Evolutionary conservation across 2,113 vertebrate species (phyloP), one percentile per base, ranked within the genome.

Genomic region (Lagopus leucura): DNA sequence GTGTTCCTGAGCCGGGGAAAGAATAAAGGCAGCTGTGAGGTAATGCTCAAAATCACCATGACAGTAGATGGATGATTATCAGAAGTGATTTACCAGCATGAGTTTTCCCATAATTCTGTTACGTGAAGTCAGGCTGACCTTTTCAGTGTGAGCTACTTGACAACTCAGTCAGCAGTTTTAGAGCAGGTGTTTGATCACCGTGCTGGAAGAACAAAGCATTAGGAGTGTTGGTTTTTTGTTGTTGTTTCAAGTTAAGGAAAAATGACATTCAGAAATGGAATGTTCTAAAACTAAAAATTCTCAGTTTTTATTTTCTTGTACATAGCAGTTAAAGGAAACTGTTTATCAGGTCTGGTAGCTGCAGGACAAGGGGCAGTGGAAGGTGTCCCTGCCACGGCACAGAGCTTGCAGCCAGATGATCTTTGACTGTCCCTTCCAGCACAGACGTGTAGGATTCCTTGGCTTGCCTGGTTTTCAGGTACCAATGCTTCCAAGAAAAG

Each of bases 401-500:
- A 20, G n/a, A n/a, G 20, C 8, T 34, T 22, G 57, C 32, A 58
- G 20, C 57, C 34, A 22, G n/a, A 22, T 34, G n/a, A 34, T 34
- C 57, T 60, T 60, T 21, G 19, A 21, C 20, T 60, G 57, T 60
- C 57, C n/a, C 57, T 61, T 61, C 58, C 58, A 61, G 58, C 58
- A 22, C 22, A 36, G 15, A 61, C 58, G 16, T 15, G 21, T 25
- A 15, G n/a, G 22, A 36, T 61, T 61, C n/a, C 13, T 6, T 36
- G 58, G 58, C 58, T 90, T 87, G 60, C 77, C 84, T 83, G 71
- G 17, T 94, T 81, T 96, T 90, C 91, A 94, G 92, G 75, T 93
- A 42, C 21, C 88, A 80, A 84, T 54, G 64, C 93, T 96, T 83
- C 97, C 78, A 93, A 95, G 83, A 89, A 95, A 93, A 95, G 70